Conservation (phyloP, 2,113 vertebrate species). For the Phylloscopus whistleri region DNA sequence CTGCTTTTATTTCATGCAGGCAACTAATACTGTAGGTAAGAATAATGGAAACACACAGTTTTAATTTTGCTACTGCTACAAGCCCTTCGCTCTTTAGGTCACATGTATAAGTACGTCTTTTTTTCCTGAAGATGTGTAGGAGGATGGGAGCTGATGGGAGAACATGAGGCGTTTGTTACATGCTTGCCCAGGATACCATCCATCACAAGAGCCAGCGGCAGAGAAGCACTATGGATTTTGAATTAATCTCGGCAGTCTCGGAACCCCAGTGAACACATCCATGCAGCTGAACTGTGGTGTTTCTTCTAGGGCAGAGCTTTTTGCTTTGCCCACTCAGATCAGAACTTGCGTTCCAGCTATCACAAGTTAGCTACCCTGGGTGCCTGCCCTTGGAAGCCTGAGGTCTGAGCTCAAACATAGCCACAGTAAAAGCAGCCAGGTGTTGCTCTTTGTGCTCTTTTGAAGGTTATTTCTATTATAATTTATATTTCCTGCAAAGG, state of each 20-base stretch:
- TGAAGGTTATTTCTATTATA: neutral
- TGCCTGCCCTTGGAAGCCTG: neutral
- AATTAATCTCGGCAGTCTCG: rapidly evolving
- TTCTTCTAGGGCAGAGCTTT: neutral
- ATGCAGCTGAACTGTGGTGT: neutral
- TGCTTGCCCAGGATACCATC: too few relatives aligned
- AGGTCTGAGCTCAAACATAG: neutral
- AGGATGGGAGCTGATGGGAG: neutral
- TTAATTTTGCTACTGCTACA: neutral
- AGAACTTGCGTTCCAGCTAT: rapidly evolving
- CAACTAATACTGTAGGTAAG: neutral
- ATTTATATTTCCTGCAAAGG: neutral
- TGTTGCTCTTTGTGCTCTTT: neutral
- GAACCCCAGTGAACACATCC: rapidly evolving
- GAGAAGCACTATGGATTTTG: neutral
- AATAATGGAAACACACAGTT: neutral
- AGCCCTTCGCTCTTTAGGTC: neutral
- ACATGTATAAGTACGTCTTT: neutral
- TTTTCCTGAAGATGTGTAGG: neutral
- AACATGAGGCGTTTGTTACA: neutral
- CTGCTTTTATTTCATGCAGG: neutral
- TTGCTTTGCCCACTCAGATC: neutral
- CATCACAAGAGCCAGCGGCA: neutral
- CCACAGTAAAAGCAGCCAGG: neutral
- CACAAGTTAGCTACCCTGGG: rapidly evolving